Evolutionary conservation across 1,140 invertebrate species (phyloP), one percentile per base, ranked within the genome.

Genomic region (Nasonia giraulti): DNA sequence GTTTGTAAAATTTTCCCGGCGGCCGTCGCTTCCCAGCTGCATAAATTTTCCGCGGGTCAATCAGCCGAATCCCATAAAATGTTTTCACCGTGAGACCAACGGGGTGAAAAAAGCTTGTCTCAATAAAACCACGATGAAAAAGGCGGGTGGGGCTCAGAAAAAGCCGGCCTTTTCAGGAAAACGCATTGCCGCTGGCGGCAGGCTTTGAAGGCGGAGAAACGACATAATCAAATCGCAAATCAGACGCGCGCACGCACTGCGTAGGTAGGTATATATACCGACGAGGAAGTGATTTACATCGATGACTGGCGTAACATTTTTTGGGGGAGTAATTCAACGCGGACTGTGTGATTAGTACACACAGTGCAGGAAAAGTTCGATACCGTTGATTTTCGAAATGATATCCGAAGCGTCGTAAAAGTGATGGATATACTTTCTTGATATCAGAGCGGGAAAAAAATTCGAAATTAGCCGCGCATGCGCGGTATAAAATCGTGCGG

Each of bases 251-350:
- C 83, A 88, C 87, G 83, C 85, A 84, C 82, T 78, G 80, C n/a
- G 37, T 80, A 23, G 27, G 27, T 27, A 44, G 11, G 80, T 80
- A 83, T 47, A 86, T 83, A 80, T 83, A 87, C 86, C 75, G 87
- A 92, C 87, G 88, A 91, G 91, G 91, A 92, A 92, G 90, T 89
- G 88, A 90, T 91, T 91, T 91, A 87, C 87, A 90, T 91, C 88
- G 82, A 80, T 83, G 68, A 33, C 23, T 33, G 68, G 68, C 68
- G 55, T 17, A 62, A 62, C 55, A n/a, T 62, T 62, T 20, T n/a
- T 55, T 5, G 17, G 20, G 17, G 4, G 20, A 7, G 20, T 62
- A 62, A 20, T 62, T 62, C 55, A n/a, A n/a, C 14, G 55, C 17
- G 6, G 17, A 62, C 14, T n/a, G 17, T 62, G 7, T 17, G 0